phyloP scores from a whole-genome alignment of 2,113 vertebrate species.

The Peromyscus polionotus region DNA sequence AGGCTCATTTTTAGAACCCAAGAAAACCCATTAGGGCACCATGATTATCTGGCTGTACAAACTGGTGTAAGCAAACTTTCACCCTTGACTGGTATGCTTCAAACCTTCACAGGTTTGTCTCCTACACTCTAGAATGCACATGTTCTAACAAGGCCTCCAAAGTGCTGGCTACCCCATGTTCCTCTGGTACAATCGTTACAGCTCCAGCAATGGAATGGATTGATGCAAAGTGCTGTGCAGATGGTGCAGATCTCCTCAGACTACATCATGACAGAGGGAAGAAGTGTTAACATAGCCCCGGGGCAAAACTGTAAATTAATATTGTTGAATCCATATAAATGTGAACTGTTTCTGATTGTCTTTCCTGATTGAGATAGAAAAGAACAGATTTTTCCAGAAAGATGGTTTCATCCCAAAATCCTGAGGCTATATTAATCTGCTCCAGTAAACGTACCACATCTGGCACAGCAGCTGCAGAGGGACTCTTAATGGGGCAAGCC shows the following conservation, averaged over 20 bases:
- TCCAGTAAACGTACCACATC: slow-evolving; percentile 66
- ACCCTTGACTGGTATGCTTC: not conserved
- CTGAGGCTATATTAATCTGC: slow-evolving; percentile 62
- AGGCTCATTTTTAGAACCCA: not conserved
- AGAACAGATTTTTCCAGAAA: slow-evolving; percentile 55
- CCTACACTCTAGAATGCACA: not conserved
- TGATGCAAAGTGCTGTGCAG: slow-evolving; percentile 49
- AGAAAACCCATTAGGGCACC: not conserved
- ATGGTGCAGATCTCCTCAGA: slow-evolving; percentile 61
- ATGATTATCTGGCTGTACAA: not conserved
- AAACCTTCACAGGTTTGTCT: not conserved
- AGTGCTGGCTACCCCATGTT: slow-evolving; percentile 12
- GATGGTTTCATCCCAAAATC: slow-evolving; percentile 59
- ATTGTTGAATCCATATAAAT: slow-evolving; percentile 65
- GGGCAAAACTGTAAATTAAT: slow-evolving; percentile 67
- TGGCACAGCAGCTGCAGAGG: slow-evolving; percentile 57
- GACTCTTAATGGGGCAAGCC: slow-evolving; percentile 26
- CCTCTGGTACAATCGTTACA: slow-evolving; percentile 49
- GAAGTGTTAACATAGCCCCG: slow-evolving; percentile 50
- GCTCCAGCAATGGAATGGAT: not conserved
- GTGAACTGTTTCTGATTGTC: slow-evolving; percentile 53
- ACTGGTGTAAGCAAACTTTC: not conserved
- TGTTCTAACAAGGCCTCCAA: slow-evolving; percentile 36
- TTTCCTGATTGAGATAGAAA: slow-evolving; percentile 70
- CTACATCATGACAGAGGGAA: slow-evolving; percentile 53